Evolutionary conservation across 2,113 vertebrate genomes (phyloP), one percentile per base, ranked within the genome.

Genomic region (Thunnus thynnus): DNA sequence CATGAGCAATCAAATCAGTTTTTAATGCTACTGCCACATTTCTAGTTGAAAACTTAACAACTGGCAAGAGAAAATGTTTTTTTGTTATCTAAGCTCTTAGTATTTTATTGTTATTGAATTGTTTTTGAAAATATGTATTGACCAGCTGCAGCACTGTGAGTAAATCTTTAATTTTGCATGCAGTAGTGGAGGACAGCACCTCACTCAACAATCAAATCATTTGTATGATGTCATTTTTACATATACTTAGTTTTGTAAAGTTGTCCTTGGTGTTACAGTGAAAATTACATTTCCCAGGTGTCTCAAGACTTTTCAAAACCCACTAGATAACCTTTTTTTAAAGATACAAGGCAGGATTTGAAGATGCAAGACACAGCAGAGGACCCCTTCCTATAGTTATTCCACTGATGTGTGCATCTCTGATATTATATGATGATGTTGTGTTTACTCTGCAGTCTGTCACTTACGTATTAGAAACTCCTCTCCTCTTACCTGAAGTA

Each of bases 401-500:
- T 66, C 51, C 55, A 25, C n/a, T n/a, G 2, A 11, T 67, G 25
- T 47, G 13, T 50, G 2, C 27, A 30, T 30, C 27, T 30, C 27
- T 30, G 30, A n/a, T 0, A 18, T 48, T 17, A 41, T 41, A 41
- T 41, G 9, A 41, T 41, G 36, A 2, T 41, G 36, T 41, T 60
- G 8, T 44, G n/a, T 62, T 76, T 66, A 5, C 22, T 8, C 17
- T 41, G 11, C 5, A 18, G 3, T 44, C n/a, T 32, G 1, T 20
- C 2, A 50, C 3, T 60, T 54, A n/a, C 14, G 4, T 5, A 13
- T 52, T 13, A 68, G 16, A 47, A 76, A 20, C 10, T 4, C 1
- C 0, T 55, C 5, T 41, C 82, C 5, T 41, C 82, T 89, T 89
- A 97, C 97, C 96, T 96, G 90, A 98, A 97, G 74, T 96, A 98